A percentile compares a stretch with the other conserved stretches of the same genome.
Conservation (phyloP, 1,140 invertebrate species). For the Colletes latitarsis region DNA sequence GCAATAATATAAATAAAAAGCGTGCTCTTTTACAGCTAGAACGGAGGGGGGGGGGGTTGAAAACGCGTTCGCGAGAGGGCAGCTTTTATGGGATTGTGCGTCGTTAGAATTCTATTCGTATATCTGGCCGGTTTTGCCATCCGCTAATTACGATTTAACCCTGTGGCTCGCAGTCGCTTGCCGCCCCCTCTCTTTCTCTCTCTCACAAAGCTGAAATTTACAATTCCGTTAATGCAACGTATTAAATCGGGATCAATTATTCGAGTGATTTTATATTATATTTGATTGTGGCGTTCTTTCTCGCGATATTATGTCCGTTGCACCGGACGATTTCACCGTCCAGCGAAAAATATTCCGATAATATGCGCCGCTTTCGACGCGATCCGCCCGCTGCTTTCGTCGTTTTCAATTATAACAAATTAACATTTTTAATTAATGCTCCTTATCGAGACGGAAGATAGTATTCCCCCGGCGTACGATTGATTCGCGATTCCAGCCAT, state of each 20-base stretch:
- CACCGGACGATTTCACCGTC: conserved; percentile 2
- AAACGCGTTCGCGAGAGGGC: neutral
- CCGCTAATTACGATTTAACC: conserved; percentile 62
- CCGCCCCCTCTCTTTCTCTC: neutral
- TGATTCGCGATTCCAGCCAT: neutral
- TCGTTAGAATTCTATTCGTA: conserved; percentile 39
- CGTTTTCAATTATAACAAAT: conserved; percentile 15
- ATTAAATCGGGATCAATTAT: conserved; percentile 61
- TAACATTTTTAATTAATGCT: conserved; percentile 9
- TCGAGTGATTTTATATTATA: conserved; percentile 45
- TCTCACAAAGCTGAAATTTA: conserved; percentile 57
- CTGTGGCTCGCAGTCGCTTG: conserved; percentile 33
- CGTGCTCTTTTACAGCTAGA: conserved; percentile 14
- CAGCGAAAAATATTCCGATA: conserved; percentile 7
- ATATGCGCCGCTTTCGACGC: neutral
- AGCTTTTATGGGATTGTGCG: conserved; percentile 41
- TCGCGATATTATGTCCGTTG: conserved; percentile 14
- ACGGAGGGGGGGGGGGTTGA: too few species aligned
- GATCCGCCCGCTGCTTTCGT: neutral
- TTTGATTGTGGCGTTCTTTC: conserved; percentile 42
- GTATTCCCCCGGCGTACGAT: neutral
- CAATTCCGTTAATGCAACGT: conserved; percentile 58
- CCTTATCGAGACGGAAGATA: neutral
- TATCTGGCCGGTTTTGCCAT: conserved; percentile 46
- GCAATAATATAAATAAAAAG: conserved; percentile 37